Percentiles rank a stretch among this genome's conserved stretches.
Conservation (phyloP, 2,888 invertebrate genomes). For the Sphinx pinastri region DNA sequence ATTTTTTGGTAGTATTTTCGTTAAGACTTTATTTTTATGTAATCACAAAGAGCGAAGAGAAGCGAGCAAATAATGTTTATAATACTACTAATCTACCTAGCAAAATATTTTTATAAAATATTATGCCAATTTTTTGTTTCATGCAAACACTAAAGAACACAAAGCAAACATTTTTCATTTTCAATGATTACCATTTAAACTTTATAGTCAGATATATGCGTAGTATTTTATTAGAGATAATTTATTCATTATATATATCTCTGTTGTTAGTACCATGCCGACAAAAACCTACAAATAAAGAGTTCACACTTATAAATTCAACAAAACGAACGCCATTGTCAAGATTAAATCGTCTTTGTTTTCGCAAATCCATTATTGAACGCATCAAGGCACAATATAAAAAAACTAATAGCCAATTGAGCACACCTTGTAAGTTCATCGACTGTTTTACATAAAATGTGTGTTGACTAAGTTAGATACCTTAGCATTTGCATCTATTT, state of each 20-base stretch:
- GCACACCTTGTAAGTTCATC: constrained; percentile 33
- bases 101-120: no score
- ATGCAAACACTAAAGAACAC: no score
- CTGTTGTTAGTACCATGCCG: not conserved
- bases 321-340: not conserved
- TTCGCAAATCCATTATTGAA: not conserved
- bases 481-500: constrained; percentile 63
- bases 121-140: no score
- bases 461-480: constrained; percentile 50
- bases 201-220: no score
- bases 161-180: no score
- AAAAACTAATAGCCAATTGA: constrained; percentile 7
- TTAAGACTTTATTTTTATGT: no score
- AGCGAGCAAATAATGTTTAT: no score
- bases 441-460: constrained; percentile 47
- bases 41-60: no score
- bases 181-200: no score
- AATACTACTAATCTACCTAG: no score
- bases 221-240: no score
- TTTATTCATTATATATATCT: no score
- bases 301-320: not conserved
- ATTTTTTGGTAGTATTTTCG: not conserved
- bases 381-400: not conserved
- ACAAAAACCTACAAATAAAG: not conserved
- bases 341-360: not conserved